A percentile compares a stretch with the other conserved stretches of the same genome.
phyloP scores from a whole-genome alignment of 2,797 vertebrate genomes.

The Pangasius larnaudii region DNA sequence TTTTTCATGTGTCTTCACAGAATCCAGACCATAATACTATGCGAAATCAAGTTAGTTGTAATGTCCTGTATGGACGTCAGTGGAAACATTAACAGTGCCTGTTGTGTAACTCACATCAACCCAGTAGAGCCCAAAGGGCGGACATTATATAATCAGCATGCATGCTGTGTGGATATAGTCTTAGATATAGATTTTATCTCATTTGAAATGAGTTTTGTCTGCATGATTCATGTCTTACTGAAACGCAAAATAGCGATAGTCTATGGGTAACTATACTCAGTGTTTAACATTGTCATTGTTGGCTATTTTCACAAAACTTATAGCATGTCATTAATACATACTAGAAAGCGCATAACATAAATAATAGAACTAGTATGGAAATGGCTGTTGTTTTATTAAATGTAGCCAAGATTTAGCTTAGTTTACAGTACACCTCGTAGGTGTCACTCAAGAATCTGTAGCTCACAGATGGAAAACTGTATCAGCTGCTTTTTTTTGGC shows the following conservation, averaged over 20 bases:
- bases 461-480: slow-evolving; percentile 19
- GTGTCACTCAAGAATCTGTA: slow-evolving; percentile 18
- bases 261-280: not conserved
- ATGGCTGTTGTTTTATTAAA: not conserved
- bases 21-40: not conserved
- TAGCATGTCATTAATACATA: not conserved
- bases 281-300: not conserved
- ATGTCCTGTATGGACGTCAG: not conserved
- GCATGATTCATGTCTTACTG: not conserved
- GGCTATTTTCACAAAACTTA: not conserved
- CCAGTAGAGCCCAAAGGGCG: not conserved
- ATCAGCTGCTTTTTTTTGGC: slow-evolving; percentile 40
- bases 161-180: slow-evolving; percentile 5
- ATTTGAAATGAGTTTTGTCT: not conserved
- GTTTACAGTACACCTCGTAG: slow-evolving; percentile 29
- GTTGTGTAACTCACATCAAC: slow-evolving; percentile 14
- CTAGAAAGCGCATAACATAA: not conserved
- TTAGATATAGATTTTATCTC: not conserved
- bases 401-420: not conserved
- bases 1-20: not conserved
- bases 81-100: not conserved
- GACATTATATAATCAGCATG: slow-evolving; percentile 20
- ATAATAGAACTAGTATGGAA: not conserved
- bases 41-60: not conserved
- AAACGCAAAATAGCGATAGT: not conserved